Base-by-base conservation (phyloP, 2,797 vertebrate species). In the Melanotaenia parkinsoni region DNA sequence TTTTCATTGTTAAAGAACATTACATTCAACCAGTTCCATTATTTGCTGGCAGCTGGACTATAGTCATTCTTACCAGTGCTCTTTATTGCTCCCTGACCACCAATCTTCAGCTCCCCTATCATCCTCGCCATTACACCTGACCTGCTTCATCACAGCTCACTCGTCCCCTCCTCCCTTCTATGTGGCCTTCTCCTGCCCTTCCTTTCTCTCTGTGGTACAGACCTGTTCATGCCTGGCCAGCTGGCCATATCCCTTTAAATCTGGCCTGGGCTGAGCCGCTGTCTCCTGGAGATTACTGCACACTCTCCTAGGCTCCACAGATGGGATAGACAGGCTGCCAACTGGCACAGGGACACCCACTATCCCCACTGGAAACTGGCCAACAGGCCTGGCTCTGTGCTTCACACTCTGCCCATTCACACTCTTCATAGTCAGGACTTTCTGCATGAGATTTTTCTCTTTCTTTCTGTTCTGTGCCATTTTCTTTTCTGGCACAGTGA, bases 241-340 rank as follows among this genome's bases (percentile, higher is more conserved):
- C 93, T 93, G 92, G 91, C 88, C 80, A 80, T 92, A 92, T 92
- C 91, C 86, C 89, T 92, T 93, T 93, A 94, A 94, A 94, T 93
- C 91, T 92, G 91, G 89, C 83, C 91, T 58, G 84, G 84, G 90
- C 88, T 80, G 87, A 91, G 88, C 79, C 58, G 72, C 81, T 88
- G 78, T 87, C 93, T 93, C 89, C 81, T 83, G 89, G 89, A 94
- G 92, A 95, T 94, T 93, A 93, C 92, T 86, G 90, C 88, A 92
- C 91, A 93, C 93, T 93, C 90, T 91, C 89, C 74, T 76, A 86
- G 91, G 91, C 90, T 94, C 91, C 91, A 93, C 95, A 95, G 93
- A 95, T 94, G 94, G 93, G 92, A 88, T 76, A 86, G 87, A 91
- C 91, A 89, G 86, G 88, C 86, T 91, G 94, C 95, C 95, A 95